These are phyloP conservation scores for Parasteatoda tepidariorum DNA, from an alignment of 1,140 invertebrate genomes.

Conservation along the genomic window DNA sequence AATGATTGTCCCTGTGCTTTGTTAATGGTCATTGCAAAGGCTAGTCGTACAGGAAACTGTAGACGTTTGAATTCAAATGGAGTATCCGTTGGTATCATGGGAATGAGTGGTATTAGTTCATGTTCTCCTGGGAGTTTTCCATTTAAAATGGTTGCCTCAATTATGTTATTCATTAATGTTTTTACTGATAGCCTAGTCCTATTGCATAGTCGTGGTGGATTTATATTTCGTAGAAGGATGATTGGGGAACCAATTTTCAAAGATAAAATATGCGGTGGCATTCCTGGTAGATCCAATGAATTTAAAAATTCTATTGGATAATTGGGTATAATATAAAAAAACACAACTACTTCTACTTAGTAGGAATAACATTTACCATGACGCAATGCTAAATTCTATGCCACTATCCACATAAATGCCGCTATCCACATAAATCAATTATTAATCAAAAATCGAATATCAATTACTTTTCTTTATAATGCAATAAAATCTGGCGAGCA, in stretches of 20 bases:
- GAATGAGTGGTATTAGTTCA: slow-evolving; percentile 30
- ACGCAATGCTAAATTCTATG: no score
- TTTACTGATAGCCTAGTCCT: slow-evolving; percentile 66
- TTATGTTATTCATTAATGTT: slow-evolving; percentile 54
- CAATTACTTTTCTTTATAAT: no score
- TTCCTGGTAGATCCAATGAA: slow-evolving; percentile 1
- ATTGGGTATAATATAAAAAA: no score
- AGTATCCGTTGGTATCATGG: slow-evolving; percentile 2
- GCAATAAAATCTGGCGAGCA: no score
- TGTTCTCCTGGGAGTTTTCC: no score
- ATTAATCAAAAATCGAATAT: no score
- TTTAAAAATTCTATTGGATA: slow-evolving; percentile 62
- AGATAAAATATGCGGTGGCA: background rate
- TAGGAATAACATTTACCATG: no score
- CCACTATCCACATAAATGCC: no score
- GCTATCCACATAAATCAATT: no score
- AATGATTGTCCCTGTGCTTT: slow-evolving; percentile 72
- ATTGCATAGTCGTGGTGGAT: slow-evolving; percentile 65
- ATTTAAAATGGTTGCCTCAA: slow-evolving; percentile 19
- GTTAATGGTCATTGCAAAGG: slow-evolving; percentile 73
- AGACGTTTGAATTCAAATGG: slow-evolving; percentile 68
- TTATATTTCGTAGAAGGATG: slow-evolving; percentile 69
- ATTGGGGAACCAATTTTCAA: slow-evolving; percentile 63
- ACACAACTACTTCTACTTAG: no score
- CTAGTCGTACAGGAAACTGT: slow-evolving; percentile 71